Evolutionary conservation across 1,140 invertebrate species (phyloP).

Genomic region (Drosophila mayri): DNA sequence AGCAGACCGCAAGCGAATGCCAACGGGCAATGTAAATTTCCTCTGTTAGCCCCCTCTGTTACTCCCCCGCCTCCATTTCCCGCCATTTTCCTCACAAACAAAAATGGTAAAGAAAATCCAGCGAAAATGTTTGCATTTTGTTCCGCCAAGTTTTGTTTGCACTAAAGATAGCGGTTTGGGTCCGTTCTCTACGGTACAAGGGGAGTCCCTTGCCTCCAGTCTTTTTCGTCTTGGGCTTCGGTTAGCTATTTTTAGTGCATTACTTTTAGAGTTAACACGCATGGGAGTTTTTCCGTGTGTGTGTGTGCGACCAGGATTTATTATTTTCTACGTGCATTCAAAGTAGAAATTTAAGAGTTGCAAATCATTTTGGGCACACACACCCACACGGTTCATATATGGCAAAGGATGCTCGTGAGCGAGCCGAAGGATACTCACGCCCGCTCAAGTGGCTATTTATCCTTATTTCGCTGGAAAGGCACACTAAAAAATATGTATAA

Average conservation of each 20-base stretch:
- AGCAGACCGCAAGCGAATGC: conserved; percentile 44
- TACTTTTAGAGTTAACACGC: conserved; percentile 36
- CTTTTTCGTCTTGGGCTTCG: conserved; percentile 14
- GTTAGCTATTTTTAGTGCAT: conserved; percentile 52
- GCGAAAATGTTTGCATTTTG: conserved; percentile 75
- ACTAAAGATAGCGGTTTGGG: conserved; percentile 60
- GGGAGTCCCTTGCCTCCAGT: not conserved
- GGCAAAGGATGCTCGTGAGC: conserved; percentile 6
- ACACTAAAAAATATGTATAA: conserved; percentile 39
- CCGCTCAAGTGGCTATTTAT: conserved; percentile 60
- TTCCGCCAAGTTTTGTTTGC: conserved; percentile 72
- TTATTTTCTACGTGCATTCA: conserved; percentile 63
- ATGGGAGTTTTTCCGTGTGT: not conserved
- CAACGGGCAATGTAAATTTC: conserved; percentile 49
- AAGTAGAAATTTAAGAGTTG: conserved; percentile 50
- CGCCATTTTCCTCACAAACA: conserved; percentile 40
- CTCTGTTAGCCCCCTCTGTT: not conserved
- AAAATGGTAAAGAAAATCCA: conserved; percentile 20
- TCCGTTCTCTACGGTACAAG: conserved; percentile 4
- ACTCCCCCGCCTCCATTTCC: conserved; percentile 15
- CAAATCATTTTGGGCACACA: conserved; percentile 50
- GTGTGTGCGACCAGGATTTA: conserved; percentile 43
- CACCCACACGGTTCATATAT: conserved; percentile 20
- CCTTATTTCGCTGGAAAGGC: conserved; percentile 56
- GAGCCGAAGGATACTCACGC: conserved; percentile 18